These are phyloP conservation scores for Aromia moschata DNA, from an alignment of 2,888 invertebrate species.

Conservation along the genomic window DNA sequence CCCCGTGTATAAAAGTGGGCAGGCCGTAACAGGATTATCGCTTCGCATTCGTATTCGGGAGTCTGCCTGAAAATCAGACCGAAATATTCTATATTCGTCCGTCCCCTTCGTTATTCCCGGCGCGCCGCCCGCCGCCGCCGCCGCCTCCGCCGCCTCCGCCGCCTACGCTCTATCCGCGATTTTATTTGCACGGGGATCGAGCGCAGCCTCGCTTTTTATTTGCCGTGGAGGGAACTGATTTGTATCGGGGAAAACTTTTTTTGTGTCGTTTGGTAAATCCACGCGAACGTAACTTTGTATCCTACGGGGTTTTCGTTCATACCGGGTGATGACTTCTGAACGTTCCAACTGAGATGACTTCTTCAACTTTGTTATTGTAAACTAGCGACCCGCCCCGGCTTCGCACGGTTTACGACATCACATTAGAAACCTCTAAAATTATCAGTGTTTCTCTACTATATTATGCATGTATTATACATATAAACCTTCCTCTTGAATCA, in stretches of 20 bases:
- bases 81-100: constrained; percentile 54
- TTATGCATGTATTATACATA: no score
- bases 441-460: no score
- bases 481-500: no score
- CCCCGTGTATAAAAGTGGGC: constrained; percentile 54
- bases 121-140: constrained; percentile 34
- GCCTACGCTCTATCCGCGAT: constrained; percentile 30
- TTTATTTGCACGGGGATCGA: constrained; percentile 24
- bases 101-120: constrained; percentile 33
- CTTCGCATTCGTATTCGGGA: constrained; percentile 50
- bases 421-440: no score
- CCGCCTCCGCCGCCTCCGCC: constrained; percentile 29
- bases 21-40: constrained; percentile 53
- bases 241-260: not conserved
- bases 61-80: constrained; percentile 47
- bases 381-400: no score
- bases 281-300: no score
- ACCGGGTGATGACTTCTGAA: no score
- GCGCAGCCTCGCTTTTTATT: not conserved
- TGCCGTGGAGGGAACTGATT: not conserved
- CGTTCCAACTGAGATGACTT: no score
- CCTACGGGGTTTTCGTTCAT: no score
- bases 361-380: no score
- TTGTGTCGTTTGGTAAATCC: no score
- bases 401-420: no score